These are phyloP conservation scores for Ctenoplectra terminalis DNA, from an alignment of 1,140 invertebrate genomes.

Conservation along the genomic window DNA sequence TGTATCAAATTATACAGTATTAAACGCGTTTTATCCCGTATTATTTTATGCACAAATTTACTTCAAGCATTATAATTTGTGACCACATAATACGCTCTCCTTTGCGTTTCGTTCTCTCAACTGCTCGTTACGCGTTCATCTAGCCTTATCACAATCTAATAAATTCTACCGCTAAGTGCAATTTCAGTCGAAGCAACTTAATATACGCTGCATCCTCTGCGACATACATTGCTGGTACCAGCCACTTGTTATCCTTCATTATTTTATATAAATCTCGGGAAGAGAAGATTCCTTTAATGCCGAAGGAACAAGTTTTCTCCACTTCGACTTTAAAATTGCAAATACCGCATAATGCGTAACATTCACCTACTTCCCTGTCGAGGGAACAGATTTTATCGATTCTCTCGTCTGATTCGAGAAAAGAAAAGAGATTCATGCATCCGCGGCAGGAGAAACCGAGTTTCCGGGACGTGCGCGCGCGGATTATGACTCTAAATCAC, in stretches of 20 bases:
- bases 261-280: slow-evolving; percentile 1
- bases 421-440: background rate
- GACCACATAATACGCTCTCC: background rate
- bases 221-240: background rate
- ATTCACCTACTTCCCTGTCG: background rate
- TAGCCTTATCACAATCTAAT: slow-evolving; percentile 30
- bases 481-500: slow-evolving; percentile 51
- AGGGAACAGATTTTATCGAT: slow-evolving; percentile 32
- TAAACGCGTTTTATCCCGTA: background rate
- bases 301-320: background rate
- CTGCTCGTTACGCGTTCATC: slow-evolving; percentile 22
- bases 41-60: background rate
- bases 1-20: no score
- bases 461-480: slow-evolving; percentile 21
- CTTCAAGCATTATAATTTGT: background rate
- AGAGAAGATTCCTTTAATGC: background rate
- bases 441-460: background rate
- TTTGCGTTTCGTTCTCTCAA: slow-evolving; percentile 8
- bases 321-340: background rate
- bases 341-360: background rate
- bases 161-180: slow-evolving; percentile 19
- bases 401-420: slow-evolving; percentile 7
- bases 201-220: background rate
- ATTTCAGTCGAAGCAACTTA: slow-evolving; percentile 26
- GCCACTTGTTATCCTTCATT: slow-evolving; percentile 23